Base-by-base conservation (phyloP, 2,113 vertebrate genomes). In the Ranitomeya variabilis region DNA sequence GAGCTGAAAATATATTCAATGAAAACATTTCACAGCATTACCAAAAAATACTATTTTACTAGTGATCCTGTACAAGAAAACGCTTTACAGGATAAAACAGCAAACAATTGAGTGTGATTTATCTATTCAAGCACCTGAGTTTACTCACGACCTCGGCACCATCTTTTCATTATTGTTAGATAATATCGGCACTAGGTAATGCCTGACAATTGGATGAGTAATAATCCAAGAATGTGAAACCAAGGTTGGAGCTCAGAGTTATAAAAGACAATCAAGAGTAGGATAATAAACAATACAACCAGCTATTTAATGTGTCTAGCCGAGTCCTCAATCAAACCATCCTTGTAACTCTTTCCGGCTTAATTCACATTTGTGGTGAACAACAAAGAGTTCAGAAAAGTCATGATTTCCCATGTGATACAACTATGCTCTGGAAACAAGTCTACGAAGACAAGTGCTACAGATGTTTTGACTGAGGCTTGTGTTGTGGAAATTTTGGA, bases 141-240 rank as follows among this genome's bases (percentile, higher is more conserved):
- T 71, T 78, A 18, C 67, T 57, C 59, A 64, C 77, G 80, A 88
- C 87, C 80, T 60, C 31, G 21, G 23, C 16, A 26, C 87, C 77
- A 71, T 73, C 80, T 78, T 81, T 88, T 84, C 80, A 88, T 83
- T 77, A 78, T 71, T 77, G 87, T 83, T 83, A 88, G 87, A 88
- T 88, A 83, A 88, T 88, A 88, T 88, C 80, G 66, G 59, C n/a
- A 15, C 71, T 67, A 83, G 87, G 57, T 88, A 83, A 84, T 66
- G 71, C 51, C 80, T 88, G 80, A 77, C 59, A 88, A 88, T 83
- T 31, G 69, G 80, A 66, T 88, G 71, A 88, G 67, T 88, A 88
- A 88, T 76, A 73, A 84, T 77, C 59, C 83, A 88, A 88, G 80
- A 88, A 84, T 88, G 69, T 64, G 59, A 83, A 77, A 37, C 57